Base-by-base conservation (phyloP, 2,888 invertebrate genomes). In the Drosophila tripunctata region DNA sequence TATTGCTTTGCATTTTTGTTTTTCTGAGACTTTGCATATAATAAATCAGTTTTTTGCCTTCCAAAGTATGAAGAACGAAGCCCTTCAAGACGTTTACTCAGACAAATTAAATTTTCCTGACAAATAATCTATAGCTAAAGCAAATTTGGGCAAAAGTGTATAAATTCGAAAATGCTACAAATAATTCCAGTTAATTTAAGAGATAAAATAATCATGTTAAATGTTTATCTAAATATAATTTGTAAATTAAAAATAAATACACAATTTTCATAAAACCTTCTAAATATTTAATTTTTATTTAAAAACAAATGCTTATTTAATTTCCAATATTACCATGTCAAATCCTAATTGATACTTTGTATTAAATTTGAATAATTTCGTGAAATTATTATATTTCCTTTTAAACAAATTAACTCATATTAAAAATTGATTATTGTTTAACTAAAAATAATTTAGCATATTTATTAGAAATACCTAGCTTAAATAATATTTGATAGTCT, bases 11-110 rank as follows among this genome's bases (percentile, higher is more conserved):
- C 41, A 35, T 12, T 50, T 44, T 41, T 50, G 35, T 43, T 35
- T 30, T 54, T 51, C 54, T 36, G 3, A 45, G 52, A 76, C 48
- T 66, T 71, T 43, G 48, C 56, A 4, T 40, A 38, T 52, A 54
- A 70, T 71, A 74, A 70, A 71, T 71, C 47, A 50, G 47, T 69
- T 69, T 54, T 48, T 55, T 41, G 36, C 44, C 35, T 52, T 35
- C 6, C 17, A 24, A 51, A 47, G 31, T 44, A 47, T 22, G 17
- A 48, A 54, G 24, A 35, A 17, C n/a, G 44, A 65, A 65, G 54
- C 31, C 31, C 47, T 33, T 8, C 27, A 67, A 36, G 8, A 21
- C n/a, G 2, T 27, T 17, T 22, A 7, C 15, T 55, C 40, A 60
- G 12, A 36, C 38, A 56, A 47, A 56, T 62, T 43, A 7, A 52